These are phyloP conservation scores for Nannoperca obscura DNA, from an alignment of 2,797 vertebrate species.

Conservation along the genomic window DNA sequence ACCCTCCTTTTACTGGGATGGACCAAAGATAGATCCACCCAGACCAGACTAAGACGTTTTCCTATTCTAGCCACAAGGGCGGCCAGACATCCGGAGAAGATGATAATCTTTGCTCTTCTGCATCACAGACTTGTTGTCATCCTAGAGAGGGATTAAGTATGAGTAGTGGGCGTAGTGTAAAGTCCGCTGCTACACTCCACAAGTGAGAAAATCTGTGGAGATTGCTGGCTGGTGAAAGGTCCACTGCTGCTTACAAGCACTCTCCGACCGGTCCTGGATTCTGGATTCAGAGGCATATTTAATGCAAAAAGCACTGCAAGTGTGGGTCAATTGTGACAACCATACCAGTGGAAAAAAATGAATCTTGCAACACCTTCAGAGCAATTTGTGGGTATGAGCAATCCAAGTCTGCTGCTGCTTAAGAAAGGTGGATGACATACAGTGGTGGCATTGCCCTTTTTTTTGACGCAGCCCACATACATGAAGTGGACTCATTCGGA, in stretches of 20 bases:
- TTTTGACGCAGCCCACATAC: neutral
- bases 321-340: conserved; percentile 26
- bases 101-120: neutral
- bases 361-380: conserved; percentile 1
- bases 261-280: neutral
- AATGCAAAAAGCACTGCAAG: conserved; percentile 11
- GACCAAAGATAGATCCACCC: neutral
- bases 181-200: neutral
- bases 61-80: neutral
- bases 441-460: neutral
- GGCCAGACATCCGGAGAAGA: neutral
- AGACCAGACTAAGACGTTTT: neutral
- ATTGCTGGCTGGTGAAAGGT: conserved; percentile 22
- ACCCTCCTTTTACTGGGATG: neutral
- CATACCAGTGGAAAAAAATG: neutral
- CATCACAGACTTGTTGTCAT: neutral
- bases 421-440: neutral
- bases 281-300: conserved; percentile 1
- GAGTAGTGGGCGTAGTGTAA: neutral
- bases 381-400: neutral
- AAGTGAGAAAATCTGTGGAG: conserved; percentile 7
- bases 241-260: conserved; percentile 19
- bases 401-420: conserved; percentile 5
- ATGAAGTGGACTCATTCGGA: conserved; percentile 8
- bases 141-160: neutral